These are phyloP conservation scores for Drosophila varians DNA, from an alignment of 1,140 invertebrate species.

Conservation along the genomic window DNA sequence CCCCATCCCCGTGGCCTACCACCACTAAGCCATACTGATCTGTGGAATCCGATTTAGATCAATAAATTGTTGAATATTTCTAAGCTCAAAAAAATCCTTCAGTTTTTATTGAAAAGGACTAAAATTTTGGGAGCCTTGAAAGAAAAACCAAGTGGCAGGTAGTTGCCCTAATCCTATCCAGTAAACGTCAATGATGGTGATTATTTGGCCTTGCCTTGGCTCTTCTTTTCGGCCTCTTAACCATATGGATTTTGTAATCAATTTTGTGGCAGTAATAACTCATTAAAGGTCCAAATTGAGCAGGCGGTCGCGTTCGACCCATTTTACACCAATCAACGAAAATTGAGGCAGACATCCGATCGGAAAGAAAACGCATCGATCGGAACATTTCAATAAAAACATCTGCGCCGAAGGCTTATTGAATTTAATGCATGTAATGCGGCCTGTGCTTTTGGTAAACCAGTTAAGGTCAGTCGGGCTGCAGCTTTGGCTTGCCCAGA, in stretches of 20 bases:
- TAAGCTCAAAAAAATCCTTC: conserved; percentile 37
- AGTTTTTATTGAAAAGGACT: neutral
- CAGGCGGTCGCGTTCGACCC: conserved; percentile 40
- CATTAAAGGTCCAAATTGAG: conserved; percentile 50
- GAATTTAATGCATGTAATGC: conserved; percentile 55
- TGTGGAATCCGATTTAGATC: conserved; percentile 32
- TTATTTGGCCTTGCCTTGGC: conserved; percentile 24
- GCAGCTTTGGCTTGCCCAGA: conserved; percentile 39
- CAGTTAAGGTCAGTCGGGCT: conserved; percentile 64
- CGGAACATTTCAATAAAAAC: conserved; percentile 53
- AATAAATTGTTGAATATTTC: conserved; percentile 79
- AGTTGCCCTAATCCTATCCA: conserved; percentile 9
- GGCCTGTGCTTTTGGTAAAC: conserved; percentile 23
- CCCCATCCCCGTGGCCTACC: conserved; percentile 54
- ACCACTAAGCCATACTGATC: conserved; percentile 42
- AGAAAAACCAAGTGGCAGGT: neutral
- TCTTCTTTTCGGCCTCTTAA: conserved; percentile 18
- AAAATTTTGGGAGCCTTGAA: neutral
- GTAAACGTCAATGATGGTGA: conserved; percentile 8
- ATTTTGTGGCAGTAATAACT: conserved; percentile 58
- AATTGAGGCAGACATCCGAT: conserved; percentile 56
- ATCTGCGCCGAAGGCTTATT: conserved; percentile 48
- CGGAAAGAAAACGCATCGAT: conserved; percentile 45
- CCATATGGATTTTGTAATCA: conserved; percentile 47
- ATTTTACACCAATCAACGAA: conserved; percentile 72